phyloP scores from a whole-genome alignment of 2,797 vertebrate genomes.

The Meda fulgida region DNA sequence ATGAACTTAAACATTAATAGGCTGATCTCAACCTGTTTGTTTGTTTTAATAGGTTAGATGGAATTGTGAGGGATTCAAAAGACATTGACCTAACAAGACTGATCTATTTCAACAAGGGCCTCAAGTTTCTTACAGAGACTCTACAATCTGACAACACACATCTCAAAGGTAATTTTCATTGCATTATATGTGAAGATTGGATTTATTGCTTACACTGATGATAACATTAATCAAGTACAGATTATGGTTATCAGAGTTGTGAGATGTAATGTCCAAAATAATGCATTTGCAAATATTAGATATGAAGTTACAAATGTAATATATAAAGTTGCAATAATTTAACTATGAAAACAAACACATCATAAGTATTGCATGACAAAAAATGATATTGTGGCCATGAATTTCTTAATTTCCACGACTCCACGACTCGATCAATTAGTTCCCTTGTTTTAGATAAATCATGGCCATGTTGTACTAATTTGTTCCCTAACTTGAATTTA shows the following conservation, averaged over 20 bases:
- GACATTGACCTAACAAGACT: conserved; percentile 80
- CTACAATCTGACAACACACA: conserved; percentile 78
- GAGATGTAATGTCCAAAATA: not conserved
- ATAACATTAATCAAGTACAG: not conserved
- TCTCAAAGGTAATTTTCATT: conserved; percentile 76
- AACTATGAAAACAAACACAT: not conserved
- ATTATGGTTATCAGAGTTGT: not conserved
- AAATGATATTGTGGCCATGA: not conserved
- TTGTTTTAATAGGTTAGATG: conserved; percentile 76
- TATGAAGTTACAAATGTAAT: not conserved
- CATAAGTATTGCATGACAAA: not conserved
- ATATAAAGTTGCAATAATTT: not conserved
- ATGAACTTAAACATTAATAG: not conserved
- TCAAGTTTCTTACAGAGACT: conserved; percentile 81
- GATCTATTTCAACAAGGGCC: conserved; percentile 82
- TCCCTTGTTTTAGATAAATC: no score
- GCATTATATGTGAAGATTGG: not conserved
- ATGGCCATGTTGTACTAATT: not conserved
- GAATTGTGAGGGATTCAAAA: conserved; percentile 79
- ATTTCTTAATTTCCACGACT: not conserved
- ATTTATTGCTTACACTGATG: not conserved
- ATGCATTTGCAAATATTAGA: not conserved
- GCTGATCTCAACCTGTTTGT: conserved; percentile 11
- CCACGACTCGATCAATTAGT: not conserved
- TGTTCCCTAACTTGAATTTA: not conserved